phyloP scores from a whole-genome alignment of 2,888 invertebrate genomes.

The Catocala fraxini region DNA sequence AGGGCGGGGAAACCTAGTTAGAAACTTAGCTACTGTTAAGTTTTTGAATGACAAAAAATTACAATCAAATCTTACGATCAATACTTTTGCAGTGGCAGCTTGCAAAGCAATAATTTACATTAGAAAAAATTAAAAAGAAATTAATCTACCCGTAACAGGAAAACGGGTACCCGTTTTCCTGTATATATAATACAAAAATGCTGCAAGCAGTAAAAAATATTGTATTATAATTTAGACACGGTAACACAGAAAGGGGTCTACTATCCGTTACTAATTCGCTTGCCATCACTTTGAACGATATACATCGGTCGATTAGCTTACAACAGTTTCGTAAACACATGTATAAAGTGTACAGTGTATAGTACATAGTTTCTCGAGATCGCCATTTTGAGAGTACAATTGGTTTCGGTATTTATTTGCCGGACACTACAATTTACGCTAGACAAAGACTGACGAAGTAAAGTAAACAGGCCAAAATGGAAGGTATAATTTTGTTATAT shows the following conservation, averaged over 20 bases:
- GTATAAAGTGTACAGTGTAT: slow-evolving; percentile 19
- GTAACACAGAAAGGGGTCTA: slow-evolving; percentile 32
- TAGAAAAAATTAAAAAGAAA: no score
- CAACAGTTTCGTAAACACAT: slow-evolving; percentile 18
- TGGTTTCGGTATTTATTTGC: slow-evolving; percentile 27
- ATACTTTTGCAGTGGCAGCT: no score
- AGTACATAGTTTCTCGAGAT: slow-evolving; percentile 19
- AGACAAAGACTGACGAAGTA: slow-evolving; percentile 24
- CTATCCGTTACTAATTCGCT: slow-evolving; percentile 21
- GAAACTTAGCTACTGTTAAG: no score
- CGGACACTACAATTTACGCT: slow-evolving; percentile 19
- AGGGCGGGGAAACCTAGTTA: no score
- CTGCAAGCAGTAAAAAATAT: slow-evolving; percentile 27
- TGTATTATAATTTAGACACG: slow-evolving; percentile 32
- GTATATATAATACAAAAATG: slow-evolving; percentile 11
- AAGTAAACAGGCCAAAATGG: slow-evolving; percentile 3
- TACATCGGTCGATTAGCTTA: slow-evolving; percentile 21
- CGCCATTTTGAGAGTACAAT: slow-evolving; percentile 30
- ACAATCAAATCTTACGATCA: no score
- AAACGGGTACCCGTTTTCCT: slow-evolving; percentile 11
- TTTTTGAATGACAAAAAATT: no score
- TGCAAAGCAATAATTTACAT: no score
- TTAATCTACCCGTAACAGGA: slow-evolving; percentile 22
- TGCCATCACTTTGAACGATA: slow-evolving; percentile 18
- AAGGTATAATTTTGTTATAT: no score